Percentiles rank a stretch among this genome's conserved stretches.
phyloP scores from a whole-genome alignment of 1,140 invertebrate species.

The Catajapyx aquilonaris region DNA sequence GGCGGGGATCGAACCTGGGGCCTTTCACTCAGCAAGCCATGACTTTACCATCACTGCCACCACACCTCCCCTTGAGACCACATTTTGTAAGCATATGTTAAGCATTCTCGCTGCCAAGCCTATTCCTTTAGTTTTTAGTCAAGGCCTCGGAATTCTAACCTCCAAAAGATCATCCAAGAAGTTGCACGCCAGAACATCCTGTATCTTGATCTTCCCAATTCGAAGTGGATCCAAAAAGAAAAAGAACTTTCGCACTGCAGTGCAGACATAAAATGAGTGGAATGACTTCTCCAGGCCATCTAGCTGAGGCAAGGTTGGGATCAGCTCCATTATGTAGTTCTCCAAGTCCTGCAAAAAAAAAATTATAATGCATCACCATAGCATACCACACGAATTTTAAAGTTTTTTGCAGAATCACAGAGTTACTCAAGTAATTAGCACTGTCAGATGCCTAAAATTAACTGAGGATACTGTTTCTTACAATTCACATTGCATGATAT shows the following conservation, averaged over 20 bases:
- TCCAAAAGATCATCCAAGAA: constrained; percentile 82
- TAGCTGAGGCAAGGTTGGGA: constrained; percentile 72
- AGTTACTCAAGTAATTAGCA: too few species aligned
- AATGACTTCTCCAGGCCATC: constrained; percentile 81
- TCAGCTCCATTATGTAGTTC: constrained; percentile 81
- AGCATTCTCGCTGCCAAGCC: too few species aligned
- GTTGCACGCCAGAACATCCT: constrained; percentile 74
- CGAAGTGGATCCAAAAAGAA: constrained; percentile 83
- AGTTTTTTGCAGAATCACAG: background rate
- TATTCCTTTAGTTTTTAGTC: background rate
- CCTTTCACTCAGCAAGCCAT: too few species aligned
- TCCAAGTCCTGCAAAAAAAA: constrained; percentile 56
- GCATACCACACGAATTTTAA: background rate
- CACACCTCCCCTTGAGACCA: too few species aligned
- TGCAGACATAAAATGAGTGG: constrained; percentile 90
- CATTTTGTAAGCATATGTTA: too few species aligned
- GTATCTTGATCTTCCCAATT: constrained; percentile 70
- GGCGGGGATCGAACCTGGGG: too few species aligned
- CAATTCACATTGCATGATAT: too few species aligned
- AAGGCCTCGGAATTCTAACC: constrained; percentile 21
- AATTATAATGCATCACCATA: background rate
- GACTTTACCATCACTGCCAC: too few species aligned
- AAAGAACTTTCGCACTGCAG: constrained; percentile 82
- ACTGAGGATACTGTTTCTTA: too few species aligned
- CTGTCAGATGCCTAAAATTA: too few species aligned